phyloP scores from a whole-genome alignment of 2,113 vertebrate species.

The Trematocara nigrifrons region DNA sequence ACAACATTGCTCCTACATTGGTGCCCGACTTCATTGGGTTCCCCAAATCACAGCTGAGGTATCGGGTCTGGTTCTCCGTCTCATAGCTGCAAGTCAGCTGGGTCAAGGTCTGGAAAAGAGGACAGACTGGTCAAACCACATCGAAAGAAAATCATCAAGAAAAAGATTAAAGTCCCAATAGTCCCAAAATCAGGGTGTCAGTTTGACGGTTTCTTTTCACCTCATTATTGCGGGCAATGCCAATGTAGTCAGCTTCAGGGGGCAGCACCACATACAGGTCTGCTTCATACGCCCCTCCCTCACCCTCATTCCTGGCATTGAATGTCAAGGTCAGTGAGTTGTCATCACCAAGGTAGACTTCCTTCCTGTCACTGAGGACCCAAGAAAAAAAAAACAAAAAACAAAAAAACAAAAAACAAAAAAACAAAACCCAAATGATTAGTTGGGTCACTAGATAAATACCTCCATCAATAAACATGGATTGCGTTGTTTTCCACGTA shows the following conservation, averaged over 20 bases:
- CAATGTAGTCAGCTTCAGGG: slow-evolving; percentile 83
- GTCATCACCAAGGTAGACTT: slow-evolving; percentile 83
- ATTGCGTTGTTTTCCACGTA: neutral
- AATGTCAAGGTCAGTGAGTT: slow-evolving; percentile 83
- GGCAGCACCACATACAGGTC: slow-evolving; percentile 84
- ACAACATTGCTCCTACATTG: slow-evolving; percentile 70
- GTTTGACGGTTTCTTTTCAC: slow-evolving; percentile 53
- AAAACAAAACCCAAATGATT: neutral
- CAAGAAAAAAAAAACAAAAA: neutral
- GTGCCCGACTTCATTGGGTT: slow-evolving; percentile 89
- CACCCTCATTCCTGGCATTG: slow-evolving; percentile 82
- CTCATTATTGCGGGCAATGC: slow-evolving; percentile 83
- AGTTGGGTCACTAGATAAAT: neutral
- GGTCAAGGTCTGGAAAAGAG: slow-evolving; percentile 74
- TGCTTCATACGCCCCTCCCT: slow-evolving; percentile 88
- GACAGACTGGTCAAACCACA: neutral
- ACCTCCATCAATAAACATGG: neutral
- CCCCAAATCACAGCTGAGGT: slow-evolving; percentile 86
- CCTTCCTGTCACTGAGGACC: slow-evolving; percentile 75
- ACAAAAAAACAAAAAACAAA: rapidly evolving
- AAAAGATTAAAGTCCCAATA: neutral
- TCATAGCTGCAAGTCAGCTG: slow-evolving; percentile 84
- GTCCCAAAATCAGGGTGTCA: neutral
- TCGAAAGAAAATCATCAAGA: neutral
- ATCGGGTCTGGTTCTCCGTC: slow-evolving; percentile 80